Conservation (phyloP, 2,797 vertebrate species). For the Anomalospiza imberbis region DNA sequence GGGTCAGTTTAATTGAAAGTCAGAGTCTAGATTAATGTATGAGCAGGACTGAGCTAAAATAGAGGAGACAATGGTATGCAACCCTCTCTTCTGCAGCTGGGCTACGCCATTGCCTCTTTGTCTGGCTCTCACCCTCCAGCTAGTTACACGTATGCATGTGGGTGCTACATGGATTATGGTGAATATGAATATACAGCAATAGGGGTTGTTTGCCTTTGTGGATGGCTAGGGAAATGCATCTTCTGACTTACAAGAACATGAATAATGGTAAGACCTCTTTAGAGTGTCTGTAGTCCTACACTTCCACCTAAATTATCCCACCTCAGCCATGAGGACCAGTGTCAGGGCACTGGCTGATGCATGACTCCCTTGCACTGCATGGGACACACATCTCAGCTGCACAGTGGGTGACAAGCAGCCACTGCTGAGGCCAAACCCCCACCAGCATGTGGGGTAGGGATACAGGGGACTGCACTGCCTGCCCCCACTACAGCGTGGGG, state of each 20-base stretch:
- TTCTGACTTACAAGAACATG: neutral
- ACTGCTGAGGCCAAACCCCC: accelerated
- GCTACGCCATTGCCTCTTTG: neutral
- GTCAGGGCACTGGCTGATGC: neutral
- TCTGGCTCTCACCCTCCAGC: neutral
- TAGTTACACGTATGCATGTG: accelerated
- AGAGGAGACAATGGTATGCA: neutral
- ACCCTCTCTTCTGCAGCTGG: neutral
- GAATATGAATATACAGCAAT: neutral
- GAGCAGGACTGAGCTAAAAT: neutral
- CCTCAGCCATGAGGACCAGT: neutral
- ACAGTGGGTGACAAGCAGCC: neutral
- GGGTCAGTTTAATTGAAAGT: neutral
- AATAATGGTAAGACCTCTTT: neutral
- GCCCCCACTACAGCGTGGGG: accelerated
- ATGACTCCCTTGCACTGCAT: neutral
- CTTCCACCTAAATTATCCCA: neutral
- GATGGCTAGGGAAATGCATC: neutral
- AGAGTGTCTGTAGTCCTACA: neutral
- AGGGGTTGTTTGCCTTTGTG: neutral
- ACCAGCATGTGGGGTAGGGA: accelerated
- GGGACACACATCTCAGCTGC: neutral
- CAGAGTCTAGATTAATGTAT: neutral
- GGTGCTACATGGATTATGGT: neutral
- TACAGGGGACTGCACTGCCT: neutral